These are phyloP conservation scores for Conus betulinus DNA, from an alignment of 1,140 invertebrate genomes.

Conservation along the genomic window DNA sequence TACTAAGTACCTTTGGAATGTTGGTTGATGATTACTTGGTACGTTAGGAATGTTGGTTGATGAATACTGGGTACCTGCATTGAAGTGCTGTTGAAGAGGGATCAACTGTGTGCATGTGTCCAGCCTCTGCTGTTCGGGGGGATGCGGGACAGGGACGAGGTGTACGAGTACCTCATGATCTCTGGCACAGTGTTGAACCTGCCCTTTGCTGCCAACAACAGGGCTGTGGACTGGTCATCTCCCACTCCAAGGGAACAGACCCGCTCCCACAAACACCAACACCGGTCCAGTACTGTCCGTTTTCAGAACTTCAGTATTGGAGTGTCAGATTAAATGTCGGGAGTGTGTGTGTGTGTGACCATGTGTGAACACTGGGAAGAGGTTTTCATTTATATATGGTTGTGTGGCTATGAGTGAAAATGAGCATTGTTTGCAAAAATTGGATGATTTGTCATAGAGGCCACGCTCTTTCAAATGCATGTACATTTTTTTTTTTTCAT, in stretches of 20 bases:
- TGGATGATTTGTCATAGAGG: neutral
- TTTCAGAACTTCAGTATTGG: constrained; percentile 44
- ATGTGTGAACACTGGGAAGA: neutral
- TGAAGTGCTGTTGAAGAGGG: neutral
- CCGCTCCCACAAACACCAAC: neutral
- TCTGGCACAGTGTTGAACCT: constrained; percentile 48
- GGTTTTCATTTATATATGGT: too few species aligned
- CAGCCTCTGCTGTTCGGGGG: constrained; percentile 74
- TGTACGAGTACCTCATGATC: constrained; percentile 68
- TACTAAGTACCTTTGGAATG: too few species aligned
- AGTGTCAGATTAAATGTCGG: neutral
- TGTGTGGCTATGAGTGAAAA: neutral
- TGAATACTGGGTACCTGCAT: neutral
- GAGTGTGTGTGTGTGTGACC: neutral
- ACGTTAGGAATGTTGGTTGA: neutral
- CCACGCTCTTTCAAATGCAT: neutral
- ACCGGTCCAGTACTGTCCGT: neutral
- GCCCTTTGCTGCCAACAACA: constrained; percentile 47
- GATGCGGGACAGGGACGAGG: constrained; percentile 73
- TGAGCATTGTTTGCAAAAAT: neutral
- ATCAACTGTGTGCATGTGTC: constrained; percentile 3
- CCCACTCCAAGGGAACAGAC: neutral
- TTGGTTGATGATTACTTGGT: too few species aligned
- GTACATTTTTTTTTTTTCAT: neutral
- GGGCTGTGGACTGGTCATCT: constrained; percentile 15